phyloP scores from a whole-genome alignment of 1,140 invertebrate genomes.

The Bombus superbus region DNA sequence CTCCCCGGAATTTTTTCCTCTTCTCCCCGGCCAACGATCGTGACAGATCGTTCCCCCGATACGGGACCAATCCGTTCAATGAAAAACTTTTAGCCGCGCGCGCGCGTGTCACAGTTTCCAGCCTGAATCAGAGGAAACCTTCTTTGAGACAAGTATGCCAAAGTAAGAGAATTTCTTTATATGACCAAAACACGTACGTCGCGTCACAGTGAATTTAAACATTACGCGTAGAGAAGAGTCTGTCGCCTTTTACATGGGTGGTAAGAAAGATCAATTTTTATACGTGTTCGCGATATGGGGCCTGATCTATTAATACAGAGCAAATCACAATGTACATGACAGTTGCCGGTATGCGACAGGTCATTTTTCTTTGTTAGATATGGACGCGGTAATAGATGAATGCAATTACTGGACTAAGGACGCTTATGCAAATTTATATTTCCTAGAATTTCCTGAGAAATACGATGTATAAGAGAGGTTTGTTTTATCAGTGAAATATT shows the following conservation, averaged over 20 bases:
- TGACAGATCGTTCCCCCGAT: slow-evolving; percentile 63
- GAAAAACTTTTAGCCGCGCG: slow-evolving; percentile 54
- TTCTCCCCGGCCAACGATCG: slow-evolving; percentile 36
- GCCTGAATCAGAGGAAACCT: background rate
- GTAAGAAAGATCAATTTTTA: background rate
- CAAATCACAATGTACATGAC: background rate
- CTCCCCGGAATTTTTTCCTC: slow-evolving; percentile 50
- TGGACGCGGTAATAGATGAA: background rate
- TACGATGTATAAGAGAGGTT: background rate
- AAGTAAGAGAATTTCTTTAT: too few species aligned
- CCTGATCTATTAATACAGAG: background rate
- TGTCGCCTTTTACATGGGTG: too few species aligned
- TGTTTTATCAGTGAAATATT: background rate
- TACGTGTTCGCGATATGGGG: background rate
- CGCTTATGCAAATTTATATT: background rate
- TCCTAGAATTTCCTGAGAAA: background rate
- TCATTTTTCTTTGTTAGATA: background rate
- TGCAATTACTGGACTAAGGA: background rate
- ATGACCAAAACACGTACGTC: too few species aligned
- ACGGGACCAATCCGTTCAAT: slow-evolving; percentile 57
- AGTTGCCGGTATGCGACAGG: background rate
- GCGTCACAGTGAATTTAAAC: too few species aligned
- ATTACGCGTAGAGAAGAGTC: too few species aligned
- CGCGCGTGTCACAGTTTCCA: slow-evolving; percentile 3
- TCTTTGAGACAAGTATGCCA: too few species aligned